Percentiles rank a stretch among this genome's conserved stretches.
phyloP scores from a whole-genome alignment of 1,140 invertebrate genomes.

The Anthonomus grandis region DNA sequence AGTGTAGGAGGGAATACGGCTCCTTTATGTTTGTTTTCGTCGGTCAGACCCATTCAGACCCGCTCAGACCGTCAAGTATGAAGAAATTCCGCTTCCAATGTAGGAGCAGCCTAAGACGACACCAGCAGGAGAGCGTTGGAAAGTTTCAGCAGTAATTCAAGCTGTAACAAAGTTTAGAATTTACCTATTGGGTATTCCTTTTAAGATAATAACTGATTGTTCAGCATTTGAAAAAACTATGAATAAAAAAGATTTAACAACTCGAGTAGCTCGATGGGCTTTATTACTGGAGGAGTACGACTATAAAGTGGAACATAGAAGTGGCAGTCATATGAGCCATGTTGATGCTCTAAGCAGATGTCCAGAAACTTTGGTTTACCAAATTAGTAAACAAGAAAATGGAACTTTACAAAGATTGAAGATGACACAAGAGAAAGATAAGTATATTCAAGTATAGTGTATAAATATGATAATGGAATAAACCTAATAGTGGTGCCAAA shows the following conservation, averaged over 20 bases:
- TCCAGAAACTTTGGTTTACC: no score
- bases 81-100: no score
- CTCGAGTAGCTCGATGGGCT: not conserved
- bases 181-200: slow-evolving; percentile 51
- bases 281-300: not conserved
- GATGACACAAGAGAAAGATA: slow-evolving; percentile 4
- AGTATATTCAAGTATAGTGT: slow-evolving; percentile 22
- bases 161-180: slow-evolving; percentile 51
- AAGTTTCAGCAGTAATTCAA: slow-evolving; percentile 52
- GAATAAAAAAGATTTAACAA: slow-evolving; percentile 7
- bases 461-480: not conserved
- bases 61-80: no score
- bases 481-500: not conserved
- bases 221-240: slow-evolving; percentile 37
- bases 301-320: not conserved
- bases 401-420: slow-evolving; percentile 25
- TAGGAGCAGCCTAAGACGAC: no score
- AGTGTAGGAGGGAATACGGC: no score
- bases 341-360: not conserved
- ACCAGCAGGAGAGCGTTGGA: no score
- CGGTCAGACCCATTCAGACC: no score
- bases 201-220: slow-evolving; percentile 50
- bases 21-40: no score
- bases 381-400: slow-evolving; percentile 25
- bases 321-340: not conserved